Percentiles rank a stretch among this genome's conserved stretches.
phyloP scores from a whole-genome alignment of 2,797 vertebrate species.

The Kryptopterus vitreolus region DNA sequence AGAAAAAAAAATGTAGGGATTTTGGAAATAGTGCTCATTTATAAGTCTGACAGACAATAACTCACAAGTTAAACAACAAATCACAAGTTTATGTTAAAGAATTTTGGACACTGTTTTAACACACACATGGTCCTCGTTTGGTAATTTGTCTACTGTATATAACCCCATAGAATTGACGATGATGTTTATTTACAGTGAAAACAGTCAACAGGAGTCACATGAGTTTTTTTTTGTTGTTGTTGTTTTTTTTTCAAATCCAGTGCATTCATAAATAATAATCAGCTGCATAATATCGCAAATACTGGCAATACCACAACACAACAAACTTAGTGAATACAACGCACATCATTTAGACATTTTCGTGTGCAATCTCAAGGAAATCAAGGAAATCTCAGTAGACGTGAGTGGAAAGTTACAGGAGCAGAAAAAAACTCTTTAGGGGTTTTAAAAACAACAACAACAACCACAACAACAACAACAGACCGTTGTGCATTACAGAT shows the following conservation, averaged over 20 bases:
- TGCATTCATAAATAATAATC: neutral
- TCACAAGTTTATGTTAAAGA: neutral
- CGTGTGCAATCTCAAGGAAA: neutral
- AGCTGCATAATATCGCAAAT: neutral
- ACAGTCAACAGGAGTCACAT: neutral
- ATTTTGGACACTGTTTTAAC: neutral
- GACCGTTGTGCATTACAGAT: neutral
- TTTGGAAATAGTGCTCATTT: neutral
- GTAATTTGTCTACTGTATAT: neutral
- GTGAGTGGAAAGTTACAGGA: neutral
- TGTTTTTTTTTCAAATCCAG: neutral
- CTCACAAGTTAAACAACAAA: neutral
- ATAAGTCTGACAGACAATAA: neutral
- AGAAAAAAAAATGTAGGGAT: neutral
- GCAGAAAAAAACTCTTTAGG: neutral
- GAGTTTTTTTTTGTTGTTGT: too few relatives aligned
- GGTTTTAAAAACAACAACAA: too few relatives aligned
- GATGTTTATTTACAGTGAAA: neutral
- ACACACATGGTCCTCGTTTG: neutral
- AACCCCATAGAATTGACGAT: neutral
- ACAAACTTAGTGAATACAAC: too few relatives aligned
- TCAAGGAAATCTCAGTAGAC: slow-evolving; percentile 1
- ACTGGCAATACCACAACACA: too few relatives aligned
- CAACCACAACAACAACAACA: too few relatives aligned
- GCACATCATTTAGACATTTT: neutral